These are phyloP conservation scores for Antennarius striatus DNA, from an alignment of 2,113 vertebrate genomes.

Conservation along the genomic window DNA sequence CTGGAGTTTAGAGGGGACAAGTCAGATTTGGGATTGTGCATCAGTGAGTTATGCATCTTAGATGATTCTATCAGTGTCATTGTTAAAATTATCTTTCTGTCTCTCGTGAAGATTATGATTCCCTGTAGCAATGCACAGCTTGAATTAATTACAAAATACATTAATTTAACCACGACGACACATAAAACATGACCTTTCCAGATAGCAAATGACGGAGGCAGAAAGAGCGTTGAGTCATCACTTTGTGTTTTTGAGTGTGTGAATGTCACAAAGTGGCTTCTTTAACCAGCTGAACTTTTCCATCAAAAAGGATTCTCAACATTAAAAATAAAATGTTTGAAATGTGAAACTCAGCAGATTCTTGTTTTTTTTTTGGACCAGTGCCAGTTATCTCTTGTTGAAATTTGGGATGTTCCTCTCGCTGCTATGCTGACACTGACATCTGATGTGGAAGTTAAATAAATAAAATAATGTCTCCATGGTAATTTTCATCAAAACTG, in stretches of 20 bases:
- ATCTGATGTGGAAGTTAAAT: slow-evolving; percentile 69
- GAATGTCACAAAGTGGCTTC: slow-evolving; percentile 2
- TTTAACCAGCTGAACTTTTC: slow-evolving; percentile 15
- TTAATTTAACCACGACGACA: slow-evolving; percentile 40
- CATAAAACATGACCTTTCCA: slow-evolving; percentile 31
- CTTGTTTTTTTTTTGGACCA: slow-evolving; percentile 6
- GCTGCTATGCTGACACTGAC: slow-evolving; percentile 37
- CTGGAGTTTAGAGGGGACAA: background rate
- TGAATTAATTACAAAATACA: slow-evolving; percentile 29
- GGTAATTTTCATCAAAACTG: slow-evolving; percentile 76
- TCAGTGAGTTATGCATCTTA: background rate
- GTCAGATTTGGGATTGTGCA: slow-evolving; percentile 7
- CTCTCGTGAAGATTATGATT: slow-evolving; percentile 25
- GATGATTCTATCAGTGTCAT: background rate
- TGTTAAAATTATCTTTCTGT: slow-evolving; percentile 40
- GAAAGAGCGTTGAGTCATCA: slow-evolving; percentile 36
- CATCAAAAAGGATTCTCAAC: slow-evolving; percentile 16
- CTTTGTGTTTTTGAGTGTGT: slow-evolving; percentile 4
- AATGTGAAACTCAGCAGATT: slow-evolving; percentile 46
- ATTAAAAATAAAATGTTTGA: slow-evolving; percentile 29
- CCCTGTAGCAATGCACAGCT: slow-evolving; percentile 26
- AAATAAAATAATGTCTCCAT: slow-evolving; percentile 73
- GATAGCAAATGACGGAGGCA: slow-evolving; percentile 5
- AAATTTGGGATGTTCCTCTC: slow-evolving; percentile 33
- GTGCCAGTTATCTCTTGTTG: slow-evolving; percentile 16